Evolutionary conservation across 2,797 vertebrate genomes (phyloP), one percentile per base, ranked within the genome.

Genomic region (Neostethus bicornis): DNA sequence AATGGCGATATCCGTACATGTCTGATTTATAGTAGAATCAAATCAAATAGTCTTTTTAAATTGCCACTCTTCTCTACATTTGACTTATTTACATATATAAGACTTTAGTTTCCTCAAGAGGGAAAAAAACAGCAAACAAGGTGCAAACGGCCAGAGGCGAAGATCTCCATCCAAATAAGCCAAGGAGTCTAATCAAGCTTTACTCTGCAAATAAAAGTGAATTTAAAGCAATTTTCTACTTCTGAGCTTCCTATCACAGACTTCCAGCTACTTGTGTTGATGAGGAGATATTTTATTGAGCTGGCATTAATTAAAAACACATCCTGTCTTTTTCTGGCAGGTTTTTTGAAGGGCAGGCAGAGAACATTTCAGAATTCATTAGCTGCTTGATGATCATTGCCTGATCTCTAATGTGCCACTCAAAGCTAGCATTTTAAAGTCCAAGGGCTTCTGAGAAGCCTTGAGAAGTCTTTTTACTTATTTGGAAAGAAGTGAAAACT

Each of bases 241-340:
- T 64, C 41, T 16, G 14, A 4, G 51, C 44, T 37, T 49, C 20
- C 24, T n/a, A 29, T 14, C 14, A 48, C 39, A 25, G 47, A 4
- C 4, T 28, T 12, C 17, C 35, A 16, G 38, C 19, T 43, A 41
- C 43, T 7, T 58, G 34, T 57, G 37, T 61, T 63, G 20, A 47
- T 64, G 35, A 49, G 31, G 50, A 54, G 26, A 26, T 39, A 60
- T 58, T 50, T n/a, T 71, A 75, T 76, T 50, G 51, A 58, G 25
- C 44, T 67, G 23, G 37, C 35, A 56, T 70, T 54, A 64, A 76
- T 86, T 75, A 72, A 71, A 73, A 71, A 68, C 48, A 67, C 38
- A 58, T 48, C 16, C 52, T 62, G 13, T 17, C 37, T 34, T 57
- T 70, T 52, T 26, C 42, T 49, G 1, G 14, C 46, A 60, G 48